Evolutionary conservation across 1,140 invertebrate species (phyloP).

Genomic region (Drosophila repletoides): DNA sequence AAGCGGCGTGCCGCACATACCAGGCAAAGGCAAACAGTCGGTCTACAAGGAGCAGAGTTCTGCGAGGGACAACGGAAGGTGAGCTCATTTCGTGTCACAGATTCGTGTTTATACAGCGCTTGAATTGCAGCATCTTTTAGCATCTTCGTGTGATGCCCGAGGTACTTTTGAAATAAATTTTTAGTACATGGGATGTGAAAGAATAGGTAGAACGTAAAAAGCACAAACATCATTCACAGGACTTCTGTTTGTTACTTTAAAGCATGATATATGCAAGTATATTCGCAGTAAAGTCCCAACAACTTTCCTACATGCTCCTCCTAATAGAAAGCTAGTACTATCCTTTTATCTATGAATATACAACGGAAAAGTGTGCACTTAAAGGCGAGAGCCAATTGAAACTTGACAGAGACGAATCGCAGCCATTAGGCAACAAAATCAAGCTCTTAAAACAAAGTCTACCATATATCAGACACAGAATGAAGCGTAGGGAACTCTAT

Average conservation of each 20-base stretch:
- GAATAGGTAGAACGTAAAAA: not conserved
- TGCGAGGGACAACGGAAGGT: not conserved
- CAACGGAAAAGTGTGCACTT: conserved; percentile 8
- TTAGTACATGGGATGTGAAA: conserved; percentile 13
- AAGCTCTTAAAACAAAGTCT: too few relatives aligned
- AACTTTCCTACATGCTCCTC: too few relatives aligned
- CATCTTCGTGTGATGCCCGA: conserved; percentile 13
- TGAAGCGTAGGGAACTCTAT: too few relatives aligned
- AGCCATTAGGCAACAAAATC: conserved; percentile 16
- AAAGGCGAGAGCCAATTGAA: conserved; percentile 20
- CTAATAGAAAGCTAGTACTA: too few relatives aligned
- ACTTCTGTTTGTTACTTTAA: conserved; percentile 13
- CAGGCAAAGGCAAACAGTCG: conserved; percentile 18
- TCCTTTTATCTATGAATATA: conserved; percentile 1
- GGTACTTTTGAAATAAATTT: conserved; percentile 15
- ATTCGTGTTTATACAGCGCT: conserved; percentile 62
- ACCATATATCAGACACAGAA: too few relatives aligned
- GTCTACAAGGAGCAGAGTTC: not conserved
- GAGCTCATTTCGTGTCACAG: conserved; percentile 66
- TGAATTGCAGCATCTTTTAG: conserved; percentile 32
- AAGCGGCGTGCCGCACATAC: conserved; percentile 18
- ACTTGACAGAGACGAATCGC: conserved; percentile 22
- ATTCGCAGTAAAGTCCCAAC: not conserved
- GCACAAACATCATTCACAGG: not conserved
- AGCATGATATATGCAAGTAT: not conserved